These are phyloP conservation scores for Brassicogethes aeneus DNA, from an alignment of 2,888 invertebrate genomes.

Conservation along the genomic window DNA sequence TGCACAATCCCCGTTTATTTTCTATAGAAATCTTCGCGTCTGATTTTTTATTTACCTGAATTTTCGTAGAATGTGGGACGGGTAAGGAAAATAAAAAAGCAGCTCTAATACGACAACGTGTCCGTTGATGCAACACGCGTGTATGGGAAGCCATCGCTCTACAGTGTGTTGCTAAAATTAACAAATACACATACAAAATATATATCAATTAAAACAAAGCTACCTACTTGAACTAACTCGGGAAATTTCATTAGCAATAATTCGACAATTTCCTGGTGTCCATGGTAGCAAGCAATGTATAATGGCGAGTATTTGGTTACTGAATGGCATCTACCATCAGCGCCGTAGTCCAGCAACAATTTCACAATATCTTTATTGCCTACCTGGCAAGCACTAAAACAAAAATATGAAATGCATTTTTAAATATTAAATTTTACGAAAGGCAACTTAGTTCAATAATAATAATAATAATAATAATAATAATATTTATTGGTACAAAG, in stretches of 20 bases:
- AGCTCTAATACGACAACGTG: conserved; percentile 69
- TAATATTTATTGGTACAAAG: no score
- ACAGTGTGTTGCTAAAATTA: conserved; percentile 67
- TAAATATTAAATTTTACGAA: no score
- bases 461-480: no score
- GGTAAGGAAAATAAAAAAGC: conserved; percentile 75
- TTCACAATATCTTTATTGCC: conserved; percentile 73
- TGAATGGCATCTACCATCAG: conserved; percentile 83
- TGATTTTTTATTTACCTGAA: conserved; percentile 48
- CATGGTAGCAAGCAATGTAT: conserved; percentile 84
- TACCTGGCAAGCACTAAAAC: conserved; percentile 70
- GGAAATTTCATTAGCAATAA: conserved; percentile 74
- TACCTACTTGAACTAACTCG: conserved; percentile 61
- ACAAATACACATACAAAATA: conserved; percentile 8
- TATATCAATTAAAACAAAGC: conserved; percentile 2
- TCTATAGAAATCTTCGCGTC: no score
- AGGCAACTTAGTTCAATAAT: no score
- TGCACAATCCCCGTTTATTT: no score
- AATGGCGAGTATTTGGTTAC: conserved; percentile 88
- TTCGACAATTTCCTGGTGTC: conserved; percentile 68
- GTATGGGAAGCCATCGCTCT: conserved; percentile 86
- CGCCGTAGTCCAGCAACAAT: conserved; percentile 68
- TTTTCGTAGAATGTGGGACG: conserved; percentile 55
- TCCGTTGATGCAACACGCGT: conserved; percentile 87
- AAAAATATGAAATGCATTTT: conserved; percentile 4